Conservation (phyloP, 2,888 invertebrate species). For the Entomobrya multifasciata region DNA sequence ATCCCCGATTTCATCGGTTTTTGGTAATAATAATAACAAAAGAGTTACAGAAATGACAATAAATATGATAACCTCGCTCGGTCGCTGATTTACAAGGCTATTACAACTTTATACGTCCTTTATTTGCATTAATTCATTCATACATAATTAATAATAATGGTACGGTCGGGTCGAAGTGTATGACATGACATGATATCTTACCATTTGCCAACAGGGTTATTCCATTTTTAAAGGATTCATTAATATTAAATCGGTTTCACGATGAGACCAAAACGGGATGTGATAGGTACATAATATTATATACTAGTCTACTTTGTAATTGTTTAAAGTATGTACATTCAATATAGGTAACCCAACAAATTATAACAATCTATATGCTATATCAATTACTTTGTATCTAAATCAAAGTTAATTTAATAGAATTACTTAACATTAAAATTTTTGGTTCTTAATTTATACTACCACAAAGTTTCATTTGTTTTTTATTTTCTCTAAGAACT, state of each 20-base stretch:
- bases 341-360: too few species aligned
- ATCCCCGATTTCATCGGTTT: slow-evolving; percentile 26
- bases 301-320: background rate
- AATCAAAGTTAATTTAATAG: too few species aligned
- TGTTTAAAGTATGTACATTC: too few species aligned
- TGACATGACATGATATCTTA: background rate
- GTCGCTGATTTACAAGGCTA: slow-evolving; percentile 30
- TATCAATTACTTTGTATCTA: background rate
- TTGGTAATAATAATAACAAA: slow-evolving; percentile 45
- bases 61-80: background rate
- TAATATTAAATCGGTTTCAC: background rate
- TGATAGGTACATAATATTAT: background rate
- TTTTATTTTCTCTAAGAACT: background rate
- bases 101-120: slow-evolving; percentile 43
- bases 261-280: background rate
- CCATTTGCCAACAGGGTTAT: background rate
- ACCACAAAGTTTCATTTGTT: slow-evolving; percentile 7
- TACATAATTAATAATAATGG: slow-evolving; percentile 6
- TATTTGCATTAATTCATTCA: slow-evolving; percentile 54
- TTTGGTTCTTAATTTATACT: background rate
- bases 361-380: too few species aligned
- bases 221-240: background rate
- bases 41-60: slow-evolving; percentile 2
- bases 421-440: background rate
- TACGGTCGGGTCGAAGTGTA: slow-evolving; percentile 6